phyloP scores from a whole-genome alignment of 1,140 invertebrate genomes.

The Aphelinus atriplicis region DNA sequence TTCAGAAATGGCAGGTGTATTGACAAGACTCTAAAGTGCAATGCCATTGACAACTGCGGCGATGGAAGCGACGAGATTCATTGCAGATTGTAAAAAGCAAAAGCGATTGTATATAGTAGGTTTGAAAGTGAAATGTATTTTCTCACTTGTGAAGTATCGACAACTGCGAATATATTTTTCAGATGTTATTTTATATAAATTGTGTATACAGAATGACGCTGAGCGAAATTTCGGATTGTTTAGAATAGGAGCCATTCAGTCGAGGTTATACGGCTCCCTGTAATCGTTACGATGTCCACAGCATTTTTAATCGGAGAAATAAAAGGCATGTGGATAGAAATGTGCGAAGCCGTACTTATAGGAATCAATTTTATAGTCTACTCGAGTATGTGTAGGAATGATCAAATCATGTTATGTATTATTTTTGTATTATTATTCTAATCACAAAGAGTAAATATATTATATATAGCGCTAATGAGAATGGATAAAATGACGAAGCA shows the following conservation, averaged over 20 bases:
- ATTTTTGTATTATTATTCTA: constrained; percentile 27
- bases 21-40: constrained; percentile 68
- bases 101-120: constrained; percentile 48
- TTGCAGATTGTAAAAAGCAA: constrained; percentile 57
- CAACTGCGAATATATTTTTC: constrained; percentile 15
- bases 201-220: constrained; percentile 19
- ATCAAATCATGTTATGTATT: neutral
- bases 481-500: constrained; percentile 11
- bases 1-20: constrained; percentile 72
- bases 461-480: constrained; percentile 5
- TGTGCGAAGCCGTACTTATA: neutral
- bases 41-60: constrained; percentile 75
- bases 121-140: constrained; percentile 37
- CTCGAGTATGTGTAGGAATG: too few relatives aligned
- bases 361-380: too few relatives aligned
- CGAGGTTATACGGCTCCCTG: constrained; percentile 2
- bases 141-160: constrained; percentile 1
- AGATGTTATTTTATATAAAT: constrained; percentile 6
- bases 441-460: constrained; percentile 16
- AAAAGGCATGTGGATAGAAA: constrained; percentile 21
- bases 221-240: constrained; percentile 30
- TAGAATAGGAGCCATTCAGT: neutral
- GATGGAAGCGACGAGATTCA: constrained; percentile 76
- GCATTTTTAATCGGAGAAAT: constrained; percentile 24
- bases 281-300: constrained; percentile 9